A percentile compares a stretch with the other conserved stretches of the same genome.
These are phyloP conservation scores for Anisognathus igniventris DNA, from an alignment of 2,797 vertebrate species.

Conservation along the genomic window DNA sequence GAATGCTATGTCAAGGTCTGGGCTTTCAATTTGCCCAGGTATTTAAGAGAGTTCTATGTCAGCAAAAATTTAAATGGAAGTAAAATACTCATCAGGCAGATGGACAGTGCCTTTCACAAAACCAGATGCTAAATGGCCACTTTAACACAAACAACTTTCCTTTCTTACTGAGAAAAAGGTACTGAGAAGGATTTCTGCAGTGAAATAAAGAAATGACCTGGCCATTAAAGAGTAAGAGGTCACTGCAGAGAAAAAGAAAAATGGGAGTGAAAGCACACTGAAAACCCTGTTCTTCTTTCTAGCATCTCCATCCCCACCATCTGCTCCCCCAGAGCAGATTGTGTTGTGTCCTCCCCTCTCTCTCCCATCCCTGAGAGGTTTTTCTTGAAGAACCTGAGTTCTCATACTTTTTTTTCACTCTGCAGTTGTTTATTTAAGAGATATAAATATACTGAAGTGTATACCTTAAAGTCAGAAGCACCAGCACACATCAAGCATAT, in stretches of 20 bases:
- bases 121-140: not conserved
- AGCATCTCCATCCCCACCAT: fast-evolving
- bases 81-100: not conserved
- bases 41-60: not conserved
- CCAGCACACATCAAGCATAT: not conserved
- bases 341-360: fast-evolving
- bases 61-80: not conserved
- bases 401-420: not conserved
- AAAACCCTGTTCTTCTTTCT: not conserved
- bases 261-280: fast-evolving
- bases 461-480: not conserved
- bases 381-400: not conserved
- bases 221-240: not conserved
- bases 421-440: not conserved
- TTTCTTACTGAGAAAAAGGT: not conserved
- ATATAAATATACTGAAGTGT: not conserved
- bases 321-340: not conserved
- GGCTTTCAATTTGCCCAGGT: not conserved
- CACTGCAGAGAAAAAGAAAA: not conserved
- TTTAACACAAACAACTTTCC: not conserved
- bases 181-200: not conserved
- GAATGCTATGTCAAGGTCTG: not conserved
- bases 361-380: fast-evolving
- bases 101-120: not conserved
- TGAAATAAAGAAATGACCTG: not conserved